These are phyloP conservation scores for Steatornis caripensis DNA, from an alignment of 2,113 vertebrate species.

Conservation along the genomic window DNA sequence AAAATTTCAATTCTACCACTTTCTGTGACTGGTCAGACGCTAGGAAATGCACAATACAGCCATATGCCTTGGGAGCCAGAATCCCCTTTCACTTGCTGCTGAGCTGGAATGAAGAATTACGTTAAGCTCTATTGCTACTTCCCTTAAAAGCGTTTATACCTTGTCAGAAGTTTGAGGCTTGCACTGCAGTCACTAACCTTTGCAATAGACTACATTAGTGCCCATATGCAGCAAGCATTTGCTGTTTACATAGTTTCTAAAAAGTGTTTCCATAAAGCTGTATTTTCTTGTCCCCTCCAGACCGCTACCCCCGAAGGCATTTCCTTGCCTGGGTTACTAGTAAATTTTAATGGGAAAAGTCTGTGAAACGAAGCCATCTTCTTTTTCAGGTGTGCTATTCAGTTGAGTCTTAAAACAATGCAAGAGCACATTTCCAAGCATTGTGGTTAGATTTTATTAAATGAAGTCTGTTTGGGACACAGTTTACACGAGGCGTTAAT, in stretches of 20 bases:
- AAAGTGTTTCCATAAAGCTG: background rate
- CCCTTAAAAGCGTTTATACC: background rate
- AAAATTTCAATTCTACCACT: background rate
- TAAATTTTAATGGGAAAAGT: background rate
- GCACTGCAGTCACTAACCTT: background rate
- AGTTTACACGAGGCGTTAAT: background rate
- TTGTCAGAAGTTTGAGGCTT: background rate
- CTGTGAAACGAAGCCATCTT: background rate
- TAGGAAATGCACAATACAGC: background rate
- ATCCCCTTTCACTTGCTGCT: background rate
- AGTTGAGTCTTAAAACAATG: background rate
- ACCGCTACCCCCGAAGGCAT: background rate
- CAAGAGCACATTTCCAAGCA: accelerated
- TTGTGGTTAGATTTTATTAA: background rate
- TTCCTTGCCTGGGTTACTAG: background rate
- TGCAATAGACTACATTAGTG: background rate
- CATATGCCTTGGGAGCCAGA: background rate
- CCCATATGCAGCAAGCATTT: background rate
- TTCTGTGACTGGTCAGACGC: background rate
- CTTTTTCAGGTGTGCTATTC: background rate
- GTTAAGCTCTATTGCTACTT: background rate
- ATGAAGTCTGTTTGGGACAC: background rate
- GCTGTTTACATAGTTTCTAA: background rate
- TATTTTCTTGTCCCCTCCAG: background rate
- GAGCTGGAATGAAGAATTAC: background rate